Evolutionary conservation across 2,797 vertebrate genomes (phyloP), one percentile per base, ranked within the genome.

Genomic region (Nannoperca australis): DNA sequence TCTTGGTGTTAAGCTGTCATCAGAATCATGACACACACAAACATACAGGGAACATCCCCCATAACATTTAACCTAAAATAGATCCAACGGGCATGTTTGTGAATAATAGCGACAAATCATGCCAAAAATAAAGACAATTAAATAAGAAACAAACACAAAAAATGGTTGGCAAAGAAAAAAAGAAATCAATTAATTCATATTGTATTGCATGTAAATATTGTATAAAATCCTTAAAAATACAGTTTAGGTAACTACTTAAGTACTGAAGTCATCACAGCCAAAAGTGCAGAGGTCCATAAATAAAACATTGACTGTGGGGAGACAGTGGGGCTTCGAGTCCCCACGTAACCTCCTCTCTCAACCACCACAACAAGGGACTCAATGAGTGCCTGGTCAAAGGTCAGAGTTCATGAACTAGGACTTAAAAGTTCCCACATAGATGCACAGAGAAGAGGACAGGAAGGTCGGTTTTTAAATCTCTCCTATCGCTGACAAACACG

Each of bases 221-320:
- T 96, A 96, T 95, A 96, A 95, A 96, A 95, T 94, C 94, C 94
- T 95, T 94, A 95, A 95, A 96, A 96, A 96, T 95, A 95, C 95
- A 95, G 93, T 95, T 95, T 93, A 94, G 91, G 93, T 94, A 95
- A 95, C 95, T 94, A 95, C 92, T 88, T 95, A 95, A 96, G 95
- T 95, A 95, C 94, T 95, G 94, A 94, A 96, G 91, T 95, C 94
- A 91, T 95, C 95, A 95, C 94, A 95, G 95, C 94, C 95, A 95
- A 96, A 96, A 96, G 95, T 96, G 95, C 95, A 95, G 95, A 95
- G 94, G 94, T 96, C 94, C 93, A 95, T 94, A 95, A 95, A 95
- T 94, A 94, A 94, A 94, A 95, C 85, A 81, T 92, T 86, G 91
- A 93, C 92, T 91, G 91, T 86, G 88, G 86, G 85, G 68, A 85